Conservation (phyloP, 2,113 vertebrate genomes). For the Tinamus guttatus region DNA sequence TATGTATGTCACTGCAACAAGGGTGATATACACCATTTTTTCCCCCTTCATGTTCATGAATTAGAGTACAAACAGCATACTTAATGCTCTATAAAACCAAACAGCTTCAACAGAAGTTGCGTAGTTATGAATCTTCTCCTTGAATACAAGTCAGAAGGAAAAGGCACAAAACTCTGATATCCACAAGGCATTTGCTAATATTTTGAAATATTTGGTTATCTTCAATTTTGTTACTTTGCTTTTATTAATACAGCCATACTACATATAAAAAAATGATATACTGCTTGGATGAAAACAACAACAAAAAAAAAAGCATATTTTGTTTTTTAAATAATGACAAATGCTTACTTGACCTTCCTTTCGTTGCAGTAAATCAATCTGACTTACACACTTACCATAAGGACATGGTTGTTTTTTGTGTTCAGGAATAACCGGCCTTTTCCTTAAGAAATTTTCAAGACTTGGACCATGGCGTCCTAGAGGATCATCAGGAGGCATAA, state of each 20-base stretch:
- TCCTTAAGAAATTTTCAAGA: slow-evolving; percentile 97
- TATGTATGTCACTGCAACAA: not conserved
- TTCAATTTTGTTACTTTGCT: not conserved
- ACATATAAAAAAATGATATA: not conserved
- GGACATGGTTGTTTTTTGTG: slow-evolving; percentile 99
- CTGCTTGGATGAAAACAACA: not conserved
- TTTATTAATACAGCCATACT: not conserved
- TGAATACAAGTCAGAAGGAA: not conserved
- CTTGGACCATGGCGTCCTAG: slow-evolving; percentile 96
- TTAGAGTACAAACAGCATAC: not conserved
- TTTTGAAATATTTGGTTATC: not conserved
- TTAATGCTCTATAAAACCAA: not conserved
- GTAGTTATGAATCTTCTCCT: not conserved
- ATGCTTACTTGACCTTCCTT: not conserved
- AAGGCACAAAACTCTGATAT: not conserved
- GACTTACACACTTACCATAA: slow-evolving; percentile 87
- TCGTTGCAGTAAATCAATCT: not conserved
- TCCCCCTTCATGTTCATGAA: not conserved
- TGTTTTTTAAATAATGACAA: not conserved
- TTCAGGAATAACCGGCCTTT: slow-evolving; percentile 94
- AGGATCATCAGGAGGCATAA: slow-evolving; percentile 99
- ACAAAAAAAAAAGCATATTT: not conserved
- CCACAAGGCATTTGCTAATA: not conserved
- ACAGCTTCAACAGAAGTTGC: not conserved
- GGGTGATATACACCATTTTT: not conserved